A percentile compares a stretch with the other conserved stretches of the same genome.
Conservation (phyloP, 1,140 invertebrate species). For the Drosophila carrolli region DNA sequence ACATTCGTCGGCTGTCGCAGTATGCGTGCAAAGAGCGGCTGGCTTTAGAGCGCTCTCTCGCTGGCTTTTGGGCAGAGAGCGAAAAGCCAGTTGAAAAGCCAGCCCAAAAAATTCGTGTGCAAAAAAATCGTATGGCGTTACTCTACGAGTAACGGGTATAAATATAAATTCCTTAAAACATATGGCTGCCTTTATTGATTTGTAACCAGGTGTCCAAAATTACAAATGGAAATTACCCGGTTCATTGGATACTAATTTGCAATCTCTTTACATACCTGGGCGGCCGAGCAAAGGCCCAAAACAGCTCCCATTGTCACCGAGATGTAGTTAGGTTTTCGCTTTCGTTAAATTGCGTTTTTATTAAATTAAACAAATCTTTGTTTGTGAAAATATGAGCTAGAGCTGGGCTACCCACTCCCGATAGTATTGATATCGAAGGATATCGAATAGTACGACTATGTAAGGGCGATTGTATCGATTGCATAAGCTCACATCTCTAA, state of each 20-base stretch:
- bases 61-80: too few relatives aligned
- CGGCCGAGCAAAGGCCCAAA: conserved; percentile 88
- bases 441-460: too few relatives aligned
- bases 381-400: conserved; percentile 50
- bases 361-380: conserved; percentile 54
- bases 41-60: too few relatives aligned
- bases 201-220: conserved; percentile 24
- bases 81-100: too few relatives aligned
- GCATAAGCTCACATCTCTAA: too few relatives aligned
- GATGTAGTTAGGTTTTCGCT: not conserved
- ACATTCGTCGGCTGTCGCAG: too few relatives aligned
- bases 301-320: conserved; percentile 86
- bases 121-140: too few relatives aligned
- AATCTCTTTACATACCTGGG: conserved; percentile 85
- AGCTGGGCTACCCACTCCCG: not conserved
- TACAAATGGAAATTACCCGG: not conserved
- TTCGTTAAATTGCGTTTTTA: conserved; percentile 20
- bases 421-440: too few relatives aligned
- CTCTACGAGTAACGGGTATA: too few relatives aligned
- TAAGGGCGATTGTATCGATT: too few relatives aligned
- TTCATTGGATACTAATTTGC: not conserved
- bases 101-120: too few relatives aligned
- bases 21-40: too few relatives aligned
- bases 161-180: conserved; percentile 8
- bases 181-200: conserved; percentile 52